These are phyloP conservation scores for Agrochola lota DNA, from an alignment of 2,888 invertebrate species.

Conservation along the genomic window DNA sequence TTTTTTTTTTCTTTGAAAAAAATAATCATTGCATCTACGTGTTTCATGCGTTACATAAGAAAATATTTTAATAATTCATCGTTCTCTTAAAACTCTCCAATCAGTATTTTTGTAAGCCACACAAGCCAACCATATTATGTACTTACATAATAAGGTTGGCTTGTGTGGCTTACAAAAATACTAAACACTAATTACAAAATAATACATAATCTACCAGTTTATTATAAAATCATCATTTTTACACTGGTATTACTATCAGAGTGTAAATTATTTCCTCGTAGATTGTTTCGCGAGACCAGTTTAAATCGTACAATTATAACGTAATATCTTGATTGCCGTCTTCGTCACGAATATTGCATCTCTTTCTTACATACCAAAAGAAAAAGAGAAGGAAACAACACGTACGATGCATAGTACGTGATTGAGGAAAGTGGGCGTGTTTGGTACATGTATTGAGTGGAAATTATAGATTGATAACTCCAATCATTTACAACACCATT, in stretches of 20 bases:
- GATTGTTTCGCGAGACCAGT: conserved; percentile 36
- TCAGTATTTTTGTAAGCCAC: too few species aligned
- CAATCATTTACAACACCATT: conserved; percentile 76
- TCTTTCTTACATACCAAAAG: conserved; percentile 37
- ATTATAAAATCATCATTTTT: conserved; percentile 35
- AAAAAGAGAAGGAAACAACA: conserved; percentile 53
- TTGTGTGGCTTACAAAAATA: not conserved
- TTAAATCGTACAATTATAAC: conserved; percentile 57
- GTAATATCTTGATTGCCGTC: conserved; percentile 54
- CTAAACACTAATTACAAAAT: conserved; percentile 16
- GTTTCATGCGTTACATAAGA: not conserved
- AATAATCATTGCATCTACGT: not conserved
- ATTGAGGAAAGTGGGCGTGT: conserved; percentile 71
- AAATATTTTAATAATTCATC: not conserved
- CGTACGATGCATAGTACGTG: conserved; percentile 58
- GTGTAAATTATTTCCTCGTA: conserved; percentile 43
- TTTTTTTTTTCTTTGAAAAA: not conserved
- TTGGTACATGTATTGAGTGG: conserved; percentile 75
- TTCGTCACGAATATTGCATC: conserved; percentile 44
- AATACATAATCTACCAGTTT: not conserved
- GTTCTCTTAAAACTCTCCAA: not conserved
- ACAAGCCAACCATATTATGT: too few species aligned
- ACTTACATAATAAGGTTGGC: not conserved
- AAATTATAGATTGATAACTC: conserved; percentile 80
- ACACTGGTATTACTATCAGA: conserved; percentile 4